Evolutionary conservation across 2,113 vertebrate genomes (phyloP).

Genomic region (Hystrix cristata): DNA sequence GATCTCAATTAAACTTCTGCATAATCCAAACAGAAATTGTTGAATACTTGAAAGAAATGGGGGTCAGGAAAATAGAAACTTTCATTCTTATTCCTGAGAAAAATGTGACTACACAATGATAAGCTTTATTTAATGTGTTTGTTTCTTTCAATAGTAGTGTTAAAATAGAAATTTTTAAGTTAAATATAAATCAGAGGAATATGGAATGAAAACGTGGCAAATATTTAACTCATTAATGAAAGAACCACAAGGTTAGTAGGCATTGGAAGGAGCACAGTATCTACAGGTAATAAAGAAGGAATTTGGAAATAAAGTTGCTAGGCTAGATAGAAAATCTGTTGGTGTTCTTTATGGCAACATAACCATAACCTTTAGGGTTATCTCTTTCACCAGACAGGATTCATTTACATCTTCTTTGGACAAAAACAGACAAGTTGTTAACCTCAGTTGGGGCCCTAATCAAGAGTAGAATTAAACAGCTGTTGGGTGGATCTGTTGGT

Average conservation of each 20-base stretch:
- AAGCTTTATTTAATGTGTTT: background rate
- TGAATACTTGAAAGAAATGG: conserved; percentile 25
- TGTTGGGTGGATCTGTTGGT: background rate
- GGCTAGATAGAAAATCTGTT: background rate
- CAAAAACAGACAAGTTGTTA: background rate
- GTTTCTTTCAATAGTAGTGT: background rate
- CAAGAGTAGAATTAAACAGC: background rate
- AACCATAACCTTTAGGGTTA: background rate
- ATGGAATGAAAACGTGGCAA: background rate
- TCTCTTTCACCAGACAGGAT: background rate
- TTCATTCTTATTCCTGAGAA: background rate
- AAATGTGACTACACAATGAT: background rate
- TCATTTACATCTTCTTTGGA: conserved; percentile 15
- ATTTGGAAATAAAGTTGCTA: background rate
- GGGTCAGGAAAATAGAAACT: background rate
- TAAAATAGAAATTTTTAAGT: background rate
- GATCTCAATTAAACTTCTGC: background rate
- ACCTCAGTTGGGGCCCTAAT: background rate
- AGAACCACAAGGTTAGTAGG: background rate
- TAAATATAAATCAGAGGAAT: background rate
- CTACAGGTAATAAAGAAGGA: background rate
- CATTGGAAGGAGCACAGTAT: background rate
- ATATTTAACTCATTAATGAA: background rate
- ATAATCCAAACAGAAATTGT: background rate
- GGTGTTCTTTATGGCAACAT: background rate